These are phyloP conservation scores for Ochropleura plecta DNA, from an alignment of 2,888 invertebrate genomes.

Conservation along the genomic window DNA sequence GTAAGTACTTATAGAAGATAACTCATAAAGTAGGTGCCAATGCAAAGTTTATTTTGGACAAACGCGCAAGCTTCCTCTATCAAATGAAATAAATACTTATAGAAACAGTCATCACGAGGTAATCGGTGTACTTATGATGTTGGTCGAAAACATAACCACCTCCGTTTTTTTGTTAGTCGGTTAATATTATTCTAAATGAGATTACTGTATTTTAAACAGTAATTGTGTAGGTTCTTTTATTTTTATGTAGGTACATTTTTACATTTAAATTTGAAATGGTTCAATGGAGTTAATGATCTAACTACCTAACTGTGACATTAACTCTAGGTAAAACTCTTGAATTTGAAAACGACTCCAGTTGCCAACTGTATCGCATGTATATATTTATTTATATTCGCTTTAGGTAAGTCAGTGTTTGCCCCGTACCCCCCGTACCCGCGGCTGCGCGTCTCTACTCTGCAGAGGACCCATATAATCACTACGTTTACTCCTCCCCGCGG, in stretches of 20 bases:
- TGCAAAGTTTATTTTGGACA: too few relatives aligned
- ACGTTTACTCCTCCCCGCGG: conserved; percentile 37
- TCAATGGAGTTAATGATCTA: neutral
- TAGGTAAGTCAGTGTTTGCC: conserved; percentile 1
- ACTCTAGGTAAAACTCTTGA: conserved; percentile 1
- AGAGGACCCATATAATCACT: conserved; percentile 45
- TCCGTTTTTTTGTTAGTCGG: too few relatives aligned
- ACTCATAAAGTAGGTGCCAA: too few relatives aligned
- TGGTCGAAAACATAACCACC: too few relatives aligned
- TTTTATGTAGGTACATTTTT: neutral
- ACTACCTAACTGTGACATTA: neutral
- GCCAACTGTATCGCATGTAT: neutral
- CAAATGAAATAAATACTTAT: too few relatives aligned
- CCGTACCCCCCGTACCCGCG: conserved; percentile 4
- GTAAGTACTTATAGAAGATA: too few relatives aligned
- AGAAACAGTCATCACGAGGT: too few relatives aligned
- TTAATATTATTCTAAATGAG: too few relatives aligned
- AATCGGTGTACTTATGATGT: too few relatives aligned
- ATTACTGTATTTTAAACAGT: too few relatives aligned
- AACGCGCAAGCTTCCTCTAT: too few relatives aligned
- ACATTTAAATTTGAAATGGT: neutral
- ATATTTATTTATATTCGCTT: conserved; percentile 12
- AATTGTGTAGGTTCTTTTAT: neutral
- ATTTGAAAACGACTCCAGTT: neutral
- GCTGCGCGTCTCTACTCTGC: conserved; percentile 38